A percentile compares a stretch with the other conserved stretches of the same genome.
Conservation (phyloP, 2,113 vertebrate species). For the Vimba vimba region DNA sequence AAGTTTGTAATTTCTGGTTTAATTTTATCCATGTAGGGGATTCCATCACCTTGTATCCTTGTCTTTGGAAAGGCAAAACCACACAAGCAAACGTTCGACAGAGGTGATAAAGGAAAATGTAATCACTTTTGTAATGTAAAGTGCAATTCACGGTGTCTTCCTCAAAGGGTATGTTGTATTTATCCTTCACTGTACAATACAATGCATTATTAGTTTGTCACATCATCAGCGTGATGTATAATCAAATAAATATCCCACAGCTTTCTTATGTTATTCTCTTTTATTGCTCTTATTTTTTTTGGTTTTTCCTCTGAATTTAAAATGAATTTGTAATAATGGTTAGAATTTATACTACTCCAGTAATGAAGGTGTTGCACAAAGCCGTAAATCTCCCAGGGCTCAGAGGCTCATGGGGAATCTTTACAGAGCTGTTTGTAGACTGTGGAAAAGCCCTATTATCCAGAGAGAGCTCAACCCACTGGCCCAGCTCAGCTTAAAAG, state of each 20-base stretch:
- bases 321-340: slow-evolving; percentile 35
- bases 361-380: slow-evolving; percentile 47
- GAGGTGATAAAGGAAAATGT: slow-evolving; percentile 45
- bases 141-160: slow-evolving; percentile 32
- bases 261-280: slow-evolving; percentile 28
- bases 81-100: slow-evolving; percentile 13
- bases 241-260: slow-evolving; percentile 43
- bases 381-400: slow-evolving; percentile 36
- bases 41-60: no score
- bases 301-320: background rate
- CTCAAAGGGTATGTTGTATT: slow-evolving; percentile 33
- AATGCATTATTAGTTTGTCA: slow-evolving; percentile 3
- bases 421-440: slow-evolving; percentile 39
- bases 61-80: background rate
- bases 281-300: slow-evolving; percentile 10
- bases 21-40: background rate
- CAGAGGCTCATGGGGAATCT: slow-evolving; percentile 23
- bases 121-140: no score
- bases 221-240: slow-evolving; percentile 37
- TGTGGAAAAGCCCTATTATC: slow-evolving; percentile 42
- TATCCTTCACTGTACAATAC: slow-evolving; percentile 34
- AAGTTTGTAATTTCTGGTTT: background rate
- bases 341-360: slow-evolving; percentile 30
- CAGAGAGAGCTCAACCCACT: slow-evolving; percentile 44
- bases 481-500: slow-evolving; percentile 38